Percentiles rank a stretch among this genome's conserved stretches.
Evolutionary conservation across 2,113 vertebrate species (phyloP).

Genomic region (Arizona elegans): DNA sequence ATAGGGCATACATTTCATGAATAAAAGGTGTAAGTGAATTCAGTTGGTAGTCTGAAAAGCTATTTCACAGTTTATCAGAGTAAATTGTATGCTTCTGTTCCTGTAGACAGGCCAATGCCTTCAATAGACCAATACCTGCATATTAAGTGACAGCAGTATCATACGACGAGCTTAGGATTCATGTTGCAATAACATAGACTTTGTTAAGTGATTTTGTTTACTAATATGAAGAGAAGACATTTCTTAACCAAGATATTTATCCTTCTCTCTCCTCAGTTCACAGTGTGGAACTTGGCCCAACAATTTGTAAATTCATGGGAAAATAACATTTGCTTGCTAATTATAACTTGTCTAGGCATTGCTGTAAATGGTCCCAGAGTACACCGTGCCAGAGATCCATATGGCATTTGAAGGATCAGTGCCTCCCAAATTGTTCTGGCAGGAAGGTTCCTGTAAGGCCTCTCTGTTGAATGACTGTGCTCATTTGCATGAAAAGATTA

Average conservation of each 20-base stretch:
- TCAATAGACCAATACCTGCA: no score
- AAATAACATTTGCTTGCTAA: conserved; percentile 12
- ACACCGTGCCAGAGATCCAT: not conserved
- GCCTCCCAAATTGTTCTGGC: not conserved
- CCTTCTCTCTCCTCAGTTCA: conserved; percentile 29
- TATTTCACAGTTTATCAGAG: not conserved
- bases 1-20: not conserved
- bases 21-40: not conserved
- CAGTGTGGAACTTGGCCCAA: conserved; percentile 49
- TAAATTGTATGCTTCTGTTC: not conserved
- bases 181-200: not conserved
- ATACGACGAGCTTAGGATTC: not conserved
- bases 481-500: not conserved
- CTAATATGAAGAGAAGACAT: not conserved
- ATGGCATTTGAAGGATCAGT: not conserved
- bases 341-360: conserved; percentile 31
- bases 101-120: no score
- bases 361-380: conserved; percentile 15
- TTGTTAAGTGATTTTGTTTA: not conserved
- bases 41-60: not conserved
- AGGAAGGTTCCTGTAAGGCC: not conserved
- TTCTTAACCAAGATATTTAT: not conserved
- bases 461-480: not conserved
- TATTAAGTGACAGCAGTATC: not conserved
- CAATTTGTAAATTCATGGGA: conserved; percentile 43